A percentile compares a stretch with the other conserved stretches of the same genome.
Evolutionary conservation across 2,888 invertebrate species (phyloP).

Genomic region (Galerucella nymphaeae): DNA sequence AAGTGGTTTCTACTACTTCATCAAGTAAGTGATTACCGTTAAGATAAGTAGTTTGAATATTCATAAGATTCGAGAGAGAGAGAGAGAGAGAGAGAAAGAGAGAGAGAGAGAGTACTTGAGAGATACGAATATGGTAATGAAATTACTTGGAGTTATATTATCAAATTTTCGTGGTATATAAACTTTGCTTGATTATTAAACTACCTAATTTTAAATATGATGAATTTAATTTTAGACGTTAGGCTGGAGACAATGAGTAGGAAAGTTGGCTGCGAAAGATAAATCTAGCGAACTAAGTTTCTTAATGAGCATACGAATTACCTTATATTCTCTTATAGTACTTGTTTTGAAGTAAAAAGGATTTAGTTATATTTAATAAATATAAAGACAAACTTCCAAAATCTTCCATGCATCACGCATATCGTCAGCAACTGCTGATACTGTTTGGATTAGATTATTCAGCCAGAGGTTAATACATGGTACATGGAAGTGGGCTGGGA

Average conservation of each 20-base stretch:
- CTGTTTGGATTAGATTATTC: too few relatives aligned
- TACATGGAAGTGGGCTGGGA: too few relatives aligned
- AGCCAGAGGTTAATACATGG: too few relatives aligned
- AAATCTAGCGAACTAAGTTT: slow-evolving; percentile 30
- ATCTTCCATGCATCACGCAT: too few relatives aligned
- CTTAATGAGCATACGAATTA: slow-evolving; percentile 17
- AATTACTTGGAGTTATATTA: slow-evolving; percentile 59
- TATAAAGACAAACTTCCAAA: too few relatives aligned
- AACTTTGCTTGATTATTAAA: slow-evolving; percentile 55
- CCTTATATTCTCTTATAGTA: slow-evolving; percentile 22
- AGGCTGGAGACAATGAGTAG: slow-evolving; percentile 41
- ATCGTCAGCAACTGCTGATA: too few relatives aligned
- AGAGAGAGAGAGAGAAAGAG: slow-evolving; percentile 52
- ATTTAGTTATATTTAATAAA: too few relatives aligned
- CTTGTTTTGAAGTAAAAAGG: not conserved
- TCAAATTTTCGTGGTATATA: slow-evolving; percentile 58
- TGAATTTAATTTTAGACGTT: slow-evolving; percentile 48
- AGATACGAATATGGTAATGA: slow-evolving; percentile 59
- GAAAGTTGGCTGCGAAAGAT: slow-evolving; percentile 33
- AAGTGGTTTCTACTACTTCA: slow-evolving; percentile 47
- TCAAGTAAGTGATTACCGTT: slow-evolving; percentile 55
- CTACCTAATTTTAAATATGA: slow-evolving; percentile 51
- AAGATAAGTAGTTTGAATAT: slow-evolving; percentile 58
- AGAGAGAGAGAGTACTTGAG: slow-evolving; percentile 52
- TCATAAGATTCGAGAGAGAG: slow-evolving; percentile 55